Evolutionary conservation across 2,113 vertebrate genomes (phyloP), one percentile per base, ranked within the genome.

Genomic region (Chitala chitala): DNA sequence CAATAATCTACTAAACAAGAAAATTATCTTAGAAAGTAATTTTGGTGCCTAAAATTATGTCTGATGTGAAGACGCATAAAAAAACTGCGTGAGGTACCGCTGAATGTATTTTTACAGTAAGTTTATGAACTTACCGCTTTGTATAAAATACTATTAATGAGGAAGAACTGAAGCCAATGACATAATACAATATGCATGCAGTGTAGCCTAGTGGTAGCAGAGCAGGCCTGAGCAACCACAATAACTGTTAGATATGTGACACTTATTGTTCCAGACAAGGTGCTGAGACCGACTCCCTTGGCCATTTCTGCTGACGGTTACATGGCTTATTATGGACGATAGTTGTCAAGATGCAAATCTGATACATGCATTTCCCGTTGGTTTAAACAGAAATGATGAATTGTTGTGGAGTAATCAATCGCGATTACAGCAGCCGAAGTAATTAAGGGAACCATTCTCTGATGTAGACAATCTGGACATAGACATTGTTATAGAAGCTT

Each of bases 201-300:
- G 68, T 51, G 46, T 69, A 69, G 68, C 68, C 68, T 51, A 51
- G 68, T 50, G 68, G 44, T 69, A 26, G 33, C 8, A 69, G 26
- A 69, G 68, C 29, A 69, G 44, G 68, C 40, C 46, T 31, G 46
- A 26, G 17, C 68, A 31, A 69, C 29, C 48, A 20, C 15, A 68
- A 46, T 38, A 68, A 26, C 10, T 22, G n/a, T 46, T 26, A 68
- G 64, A 24, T 24, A 29, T 24, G 22, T 68, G 64, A 68, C 64
- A 68, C 64, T 26, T 26, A 68, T 68, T 66, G 38, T 40, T 66
- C 20, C 9, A 9, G 64, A 44, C 64, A 46, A 68, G 64, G 22
- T 68, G 64, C 42, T 48, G 33, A 63, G 59, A 33, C 59, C 59
- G 38, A 63, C 31, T 38, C 15, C 33, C 38, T 63, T 38, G 59